Evolutionary conservation across 2,888 invertebrate species (phyloP).

Genomic region (Eilema caniola): DNA sequence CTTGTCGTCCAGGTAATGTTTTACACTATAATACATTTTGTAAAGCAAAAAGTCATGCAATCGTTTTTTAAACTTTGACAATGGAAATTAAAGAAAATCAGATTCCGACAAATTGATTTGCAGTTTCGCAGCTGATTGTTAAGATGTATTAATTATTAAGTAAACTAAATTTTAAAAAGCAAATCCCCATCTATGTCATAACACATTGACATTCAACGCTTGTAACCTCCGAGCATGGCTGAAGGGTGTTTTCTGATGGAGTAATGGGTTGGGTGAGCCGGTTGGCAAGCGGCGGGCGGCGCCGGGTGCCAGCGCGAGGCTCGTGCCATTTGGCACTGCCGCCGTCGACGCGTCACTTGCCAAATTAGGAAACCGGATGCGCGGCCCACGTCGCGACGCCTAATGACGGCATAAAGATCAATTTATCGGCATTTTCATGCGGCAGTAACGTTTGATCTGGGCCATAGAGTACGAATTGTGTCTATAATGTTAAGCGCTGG

Average conservation of each 20-base stretch:
- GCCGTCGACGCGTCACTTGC: conserved; percentile 27
- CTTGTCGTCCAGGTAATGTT: no score
- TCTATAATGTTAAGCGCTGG: neutral
- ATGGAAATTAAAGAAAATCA: no score
- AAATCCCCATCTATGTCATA: neutral
- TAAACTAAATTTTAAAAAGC: no score
- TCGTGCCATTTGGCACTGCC: conserved; percentile 31
- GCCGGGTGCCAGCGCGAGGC: neutral
- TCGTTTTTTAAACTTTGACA: no score
- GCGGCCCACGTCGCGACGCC: conserved; percentile 16
- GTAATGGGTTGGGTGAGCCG: conserved; percentile 21
- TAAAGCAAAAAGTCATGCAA: no score
- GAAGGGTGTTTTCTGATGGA: conserved; percentile 17
- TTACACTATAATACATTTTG: no score
- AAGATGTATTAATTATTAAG: no score
- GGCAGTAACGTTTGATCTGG: conserved; percentile 32
- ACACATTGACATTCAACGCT: neutral
- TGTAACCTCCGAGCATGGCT: neutral
- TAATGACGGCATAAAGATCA: conserved; percentile 29
- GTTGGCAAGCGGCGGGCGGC: conserved; percentile 3
- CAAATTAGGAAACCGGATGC: conserved; percentile 28
- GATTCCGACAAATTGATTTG: no score
- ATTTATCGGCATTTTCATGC: conserved; percentile 32
- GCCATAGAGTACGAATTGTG: conserved; percentile 22
- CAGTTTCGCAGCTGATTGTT: no score